Base-by-base conservation (phyloP, 2,797 vertebrate genomes). In the Pyrocephalus nanus region DNA sequence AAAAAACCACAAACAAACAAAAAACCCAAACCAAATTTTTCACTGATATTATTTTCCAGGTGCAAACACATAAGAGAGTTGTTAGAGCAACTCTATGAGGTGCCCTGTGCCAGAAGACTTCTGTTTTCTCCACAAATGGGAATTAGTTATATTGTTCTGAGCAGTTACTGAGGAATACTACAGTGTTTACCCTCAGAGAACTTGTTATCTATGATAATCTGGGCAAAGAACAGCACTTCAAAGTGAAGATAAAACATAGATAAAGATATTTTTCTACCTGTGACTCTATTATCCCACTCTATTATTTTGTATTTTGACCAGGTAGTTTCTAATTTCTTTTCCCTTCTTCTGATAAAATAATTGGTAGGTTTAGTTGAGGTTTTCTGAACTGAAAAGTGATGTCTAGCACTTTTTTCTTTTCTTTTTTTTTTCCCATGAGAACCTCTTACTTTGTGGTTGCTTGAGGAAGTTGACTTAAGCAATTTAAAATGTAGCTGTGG, bases 381-480 rank as follows among this genome's bases (percentile, higher is more conserved):
- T 93, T 89, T 93, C 65, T 92, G 82, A 94, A 79, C 50, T 85
- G 82, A 95, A 97, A 97, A 82, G 51, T 64, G 71, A 94, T 54
- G 93, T 82, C 75, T 93, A 77, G 64, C 67, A 42, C 71, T 91
- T 84, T 71, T 92, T 92, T 90, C 5, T 66, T 66, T 62, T 48
- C 5, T 67, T 79, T 74, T 95, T 96, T 97, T 96, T 97, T 98
- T 96, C 98, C 96, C 98, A 98, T 15, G 98, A 98, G 98, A 98
- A 98, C 80, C 29, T 96, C 96, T 96, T 55, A 60, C 88, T 86
- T 95, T 98, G 98, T 96, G 98, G 98, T 98, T 97, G 96, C 83
- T 97, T 94, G 94, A 98, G 98, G 98, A 98, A 98, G 97, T 97
- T 97, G 98, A 97, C 96, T 97, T 92, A 89, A 97, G 94, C 95